A percentile compares a stretch with the other conserved stretches of the same genome.
These are phyloP conservation scores for Pseudochaenichthys georgianus DNA, from an alignment of 2,797 vertebrate genomes.

Conservation along the genomic window DNA sequence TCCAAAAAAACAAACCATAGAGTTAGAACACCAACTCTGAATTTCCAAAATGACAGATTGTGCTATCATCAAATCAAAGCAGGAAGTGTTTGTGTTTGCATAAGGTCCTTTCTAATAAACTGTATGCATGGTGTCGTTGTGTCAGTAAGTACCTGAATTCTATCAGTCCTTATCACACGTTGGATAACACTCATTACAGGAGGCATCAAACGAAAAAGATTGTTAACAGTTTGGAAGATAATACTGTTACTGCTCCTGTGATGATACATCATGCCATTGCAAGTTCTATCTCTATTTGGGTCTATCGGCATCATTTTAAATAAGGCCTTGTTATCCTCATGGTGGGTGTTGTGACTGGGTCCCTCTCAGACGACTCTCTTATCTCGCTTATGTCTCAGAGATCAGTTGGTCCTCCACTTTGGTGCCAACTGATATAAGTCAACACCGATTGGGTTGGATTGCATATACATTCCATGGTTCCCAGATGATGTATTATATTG, in stretches of 20 bases:
- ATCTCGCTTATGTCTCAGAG: no score
- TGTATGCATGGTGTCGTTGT: neutral
- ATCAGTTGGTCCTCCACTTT: neutral
- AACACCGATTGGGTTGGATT: neutral
- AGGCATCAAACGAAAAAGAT: neutral
- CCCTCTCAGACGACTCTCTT: neutral
- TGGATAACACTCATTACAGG: neutral
- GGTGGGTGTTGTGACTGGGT: neutral
- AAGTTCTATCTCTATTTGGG: neutral
- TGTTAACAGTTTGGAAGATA: neutral
- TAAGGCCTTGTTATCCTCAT: neutral
- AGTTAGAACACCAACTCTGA: neutral
- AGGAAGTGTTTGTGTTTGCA: neutral
- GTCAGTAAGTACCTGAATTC: neutral
- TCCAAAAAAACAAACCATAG: neutral
- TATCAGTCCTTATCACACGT: conserved; percentile 1
- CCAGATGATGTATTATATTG: neutral
- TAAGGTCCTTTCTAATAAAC: neutral
- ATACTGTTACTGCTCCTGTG: neutral
- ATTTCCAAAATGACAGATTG: conserved; percentile 3
- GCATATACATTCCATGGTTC: neutral
- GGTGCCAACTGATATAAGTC: neutral
- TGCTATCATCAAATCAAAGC: conserved; percentile 8
- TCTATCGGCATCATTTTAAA: no score
- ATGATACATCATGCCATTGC: no score